Conservation (phyloP, 2,113 vertebrate genomes). For the Esox niger region DNA sequence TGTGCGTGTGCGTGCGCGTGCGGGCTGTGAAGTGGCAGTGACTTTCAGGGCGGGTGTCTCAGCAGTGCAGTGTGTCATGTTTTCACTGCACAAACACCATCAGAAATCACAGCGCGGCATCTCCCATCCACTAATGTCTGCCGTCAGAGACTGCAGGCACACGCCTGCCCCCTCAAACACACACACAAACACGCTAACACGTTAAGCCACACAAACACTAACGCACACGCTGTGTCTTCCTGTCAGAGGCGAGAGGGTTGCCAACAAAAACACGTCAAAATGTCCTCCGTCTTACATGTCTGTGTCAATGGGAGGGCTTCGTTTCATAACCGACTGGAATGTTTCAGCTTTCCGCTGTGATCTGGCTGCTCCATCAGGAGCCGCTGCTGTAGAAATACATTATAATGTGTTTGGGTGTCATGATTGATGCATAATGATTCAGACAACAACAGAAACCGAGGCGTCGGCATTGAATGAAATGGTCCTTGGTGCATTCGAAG, state of each 20-base stretch:
- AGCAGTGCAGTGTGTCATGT: slow-evolving; percentile 6
- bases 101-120: slow-evolving; percentile 45
- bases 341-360: slow-evolving; percentile 32
- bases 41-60: neutral
- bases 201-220: neutral
- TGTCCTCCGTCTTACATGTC: slow-evolving; percentile 18
- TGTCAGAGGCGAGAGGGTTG: slow-evolving; percentile 34
- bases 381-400: too few species aligned
- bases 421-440: neutral
- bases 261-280: slow-evolving; percentile 35
- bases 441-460: neutral
- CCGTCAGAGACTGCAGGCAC: slow-evolving; percentile 36
- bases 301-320: neutral
- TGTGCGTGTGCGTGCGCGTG: slow-evolving; percentile 3
- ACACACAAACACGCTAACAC: slow-evolving; percentile 5
- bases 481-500: neutral
- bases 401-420: neutral
- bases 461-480: neutral
- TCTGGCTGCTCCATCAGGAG: slow-evolving; percentile 16
- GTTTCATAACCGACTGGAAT: slow-evolving; percentile 6
- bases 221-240: slow-evolving; percentile 14
- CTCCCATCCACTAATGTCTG: slow-evolving; percentile 44
- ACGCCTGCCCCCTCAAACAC: neutral
- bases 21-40: slow-evolving; percentile 3
- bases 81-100: slow-evolving; percentile 40